Base-by-base conservation (phyloP, 2,888 invertebrate genomes). In the Drosophila tripunctata region DNA sequence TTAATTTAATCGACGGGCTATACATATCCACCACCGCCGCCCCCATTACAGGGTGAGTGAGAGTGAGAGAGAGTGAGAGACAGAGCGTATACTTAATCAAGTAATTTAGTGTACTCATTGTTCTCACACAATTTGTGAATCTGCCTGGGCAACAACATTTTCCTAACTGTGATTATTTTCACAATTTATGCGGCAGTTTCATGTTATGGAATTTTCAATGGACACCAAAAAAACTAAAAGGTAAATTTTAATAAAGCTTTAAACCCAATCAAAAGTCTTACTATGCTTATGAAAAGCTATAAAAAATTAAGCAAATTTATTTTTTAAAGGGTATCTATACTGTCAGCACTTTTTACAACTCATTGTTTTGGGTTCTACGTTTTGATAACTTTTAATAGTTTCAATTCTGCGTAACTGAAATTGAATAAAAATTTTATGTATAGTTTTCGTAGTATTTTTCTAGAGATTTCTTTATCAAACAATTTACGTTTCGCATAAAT, bases 201-300 rank as follows among this genome's bases (percentile, higher is more conserved):
- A 89, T 89, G 89, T 89, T 89, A 89, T 89, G 89, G 90, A 90
- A 89, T 71, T 90, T 89, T 78, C 89, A 89, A 84, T 89, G 90
- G 89, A 88, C 89, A 67, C 89, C 87, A 88, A 89, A 88, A 88
- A 89, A 89, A 85, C 80, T 85, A 85, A 89, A 88, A 89, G 89
- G 89, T 89, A 80, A 64, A 51, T 30, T 38, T 36, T 43, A 10
- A 15, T n/a, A 6, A 24, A 27, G n/a, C n/a, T n/a, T n/a, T n/a
- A n/a, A n/a, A n/a, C n/a, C n/a, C n/a, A n/a, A n/a, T n/a, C n/a
- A n/a, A n/a, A n/a, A n/a, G n/a, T n/a, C n/a, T n/a, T n/a, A n/a
- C n/a, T n/a, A n/a, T n/a, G n/a, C n/a, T n/a, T n/a, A 10, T 27
- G 10, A 5, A 24, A 15, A 3, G 17, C n/a, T 10, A 5, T 5